phyloP scores from a whole-genome alignment of 2,113 vertebrate genomes.

The Sterrhoptilus dennistouni region DNA sequence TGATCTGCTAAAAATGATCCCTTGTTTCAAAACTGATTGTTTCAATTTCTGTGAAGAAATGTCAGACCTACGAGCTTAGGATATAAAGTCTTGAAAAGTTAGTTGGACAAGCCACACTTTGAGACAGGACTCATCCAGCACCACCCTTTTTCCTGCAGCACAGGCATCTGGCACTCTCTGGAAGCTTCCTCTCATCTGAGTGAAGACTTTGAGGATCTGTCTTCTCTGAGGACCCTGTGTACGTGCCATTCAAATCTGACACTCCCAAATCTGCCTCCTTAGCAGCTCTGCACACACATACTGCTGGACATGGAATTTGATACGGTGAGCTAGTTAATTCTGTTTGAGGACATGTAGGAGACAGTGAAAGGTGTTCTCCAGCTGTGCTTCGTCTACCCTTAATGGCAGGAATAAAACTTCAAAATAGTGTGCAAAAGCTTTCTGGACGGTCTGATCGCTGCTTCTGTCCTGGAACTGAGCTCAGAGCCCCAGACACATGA shows the following conservation, averaged over 20 bases:
- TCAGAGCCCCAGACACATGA: background rate
- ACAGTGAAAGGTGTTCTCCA: background rate
- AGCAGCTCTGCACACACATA: background rate
- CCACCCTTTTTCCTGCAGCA: background rate
- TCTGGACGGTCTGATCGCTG: background rate
- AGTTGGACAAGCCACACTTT: background rate
- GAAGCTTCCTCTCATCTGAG: rapidly evolving
- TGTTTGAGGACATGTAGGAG: background rate
- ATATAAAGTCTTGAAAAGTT: background rate
- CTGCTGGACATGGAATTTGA: background rate
- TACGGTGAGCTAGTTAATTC: background rate
- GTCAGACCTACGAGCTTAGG: background rate
- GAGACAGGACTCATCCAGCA: background rate
- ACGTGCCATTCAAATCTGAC: rapidly evolving
- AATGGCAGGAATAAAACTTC: background rate
- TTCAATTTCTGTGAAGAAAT: background rate
- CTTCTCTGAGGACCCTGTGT: background rate
- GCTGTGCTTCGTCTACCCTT: background rate
- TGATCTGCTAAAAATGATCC: slow-evolving; percentile 48
- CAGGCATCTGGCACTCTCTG: background rate
- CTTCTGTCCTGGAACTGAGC: background rate
- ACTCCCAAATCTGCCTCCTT: rapidly evolving
- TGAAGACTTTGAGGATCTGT: background rate
- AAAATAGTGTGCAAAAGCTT: background rate
- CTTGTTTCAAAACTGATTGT: slow-evolving; percentile 36